phyloP scores from a whole-genome alignment of 2,113 vertebrate genomes.

The Papio anubis region DNA sequence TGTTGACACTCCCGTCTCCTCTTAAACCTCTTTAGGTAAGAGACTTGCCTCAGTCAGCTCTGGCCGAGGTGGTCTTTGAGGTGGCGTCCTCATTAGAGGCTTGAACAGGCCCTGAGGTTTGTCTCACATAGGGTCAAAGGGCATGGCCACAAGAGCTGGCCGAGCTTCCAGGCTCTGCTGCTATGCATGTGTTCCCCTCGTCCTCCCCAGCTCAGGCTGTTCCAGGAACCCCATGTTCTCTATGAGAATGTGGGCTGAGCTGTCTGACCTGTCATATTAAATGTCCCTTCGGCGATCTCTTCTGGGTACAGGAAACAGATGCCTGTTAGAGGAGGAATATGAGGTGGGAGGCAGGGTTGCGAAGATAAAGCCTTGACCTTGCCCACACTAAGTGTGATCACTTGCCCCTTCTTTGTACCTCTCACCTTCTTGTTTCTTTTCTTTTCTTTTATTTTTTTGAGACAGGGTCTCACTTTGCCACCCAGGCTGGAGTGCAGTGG shows the following conservation, averaged over 20 bases:
- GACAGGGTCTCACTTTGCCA: too few species aligned
- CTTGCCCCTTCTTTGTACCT: background rate
- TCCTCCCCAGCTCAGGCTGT: background rate
- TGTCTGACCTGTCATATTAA: background rate
- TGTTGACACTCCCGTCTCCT: background rate
- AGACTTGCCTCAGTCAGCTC: background rate
- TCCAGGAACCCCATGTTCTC: background rate
- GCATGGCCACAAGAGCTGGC: background rate
- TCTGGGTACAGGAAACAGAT: background rate
- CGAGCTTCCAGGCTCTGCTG: background rate
- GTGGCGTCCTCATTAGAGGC: fast-evolving
- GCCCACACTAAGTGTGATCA: background rate
- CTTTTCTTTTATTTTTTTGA: too few species aligned
- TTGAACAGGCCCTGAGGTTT: background rate
- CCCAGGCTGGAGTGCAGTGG: too few species aligned
- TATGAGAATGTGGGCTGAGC: background rate
- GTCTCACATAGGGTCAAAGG: background rate
- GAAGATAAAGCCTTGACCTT: background rate
- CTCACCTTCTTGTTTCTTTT: too few species aligned
- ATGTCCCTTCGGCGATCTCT: background rate
- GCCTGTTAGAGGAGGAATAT: background rate
- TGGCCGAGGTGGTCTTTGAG: background rate
- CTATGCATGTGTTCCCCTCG: background rate
- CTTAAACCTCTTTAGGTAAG: background rate
- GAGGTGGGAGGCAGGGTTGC: background rate